Percentiles rank a stretch among this genome's conserved stretches.
Conservation (phyloP, 1,140 invertebrate genomes). For the Eueides isabella region DNA sequence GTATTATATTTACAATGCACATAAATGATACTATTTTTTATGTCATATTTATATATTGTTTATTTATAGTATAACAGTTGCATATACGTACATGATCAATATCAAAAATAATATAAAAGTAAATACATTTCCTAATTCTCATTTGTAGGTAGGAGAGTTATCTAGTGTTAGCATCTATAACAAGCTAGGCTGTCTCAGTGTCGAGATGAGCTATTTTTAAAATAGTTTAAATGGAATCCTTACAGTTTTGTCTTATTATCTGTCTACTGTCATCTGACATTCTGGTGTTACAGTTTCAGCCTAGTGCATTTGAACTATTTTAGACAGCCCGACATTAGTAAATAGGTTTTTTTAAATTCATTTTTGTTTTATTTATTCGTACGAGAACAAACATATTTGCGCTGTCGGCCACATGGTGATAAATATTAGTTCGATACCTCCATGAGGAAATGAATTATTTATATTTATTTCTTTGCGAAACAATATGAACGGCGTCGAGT, state of each 20-base stretch:
- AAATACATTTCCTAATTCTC: background rate
- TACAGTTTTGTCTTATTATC: background rate
- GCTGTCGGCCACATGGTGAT: too few species aligned
- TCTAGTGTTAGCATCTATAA: background rate
- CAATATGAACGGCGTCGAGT: too few species aligned
- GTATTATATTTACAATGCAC: conserved; percentile 17
- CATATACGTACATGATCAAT: too few species aligned
- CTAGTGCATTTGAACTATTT: background rate
- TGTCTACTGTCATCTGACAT: background rate
- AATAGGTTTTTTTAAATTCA: background rate
- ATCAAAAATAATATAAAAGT: too few species aligned
- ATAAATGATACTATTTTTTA: too few species aligned
- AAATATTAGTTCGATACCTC: too few species aligned
- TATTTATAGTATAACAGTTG: background rate
- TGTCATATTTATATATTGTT: too few species aligned
- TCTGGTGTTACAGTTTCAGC: background rate
- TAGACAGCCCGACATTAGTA: background rate
- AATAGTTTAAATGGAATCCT: background rate
- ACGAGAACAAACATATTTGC: too few species aligned
- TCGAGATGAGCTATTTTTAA: conserved; percentile 4
- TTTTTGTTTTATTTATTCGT: background rate
- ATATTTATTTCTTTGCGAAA: too few species aligned
- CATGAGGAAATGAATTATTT: too few species aligned
- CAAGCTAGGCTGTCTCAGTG: background rate
- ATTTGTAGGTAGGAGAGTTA: too few species aligned